Evolutionary conservation across 2,113 vertebrate species (phyloP).

Genomic region (Zapus hudsonius): DNA sequence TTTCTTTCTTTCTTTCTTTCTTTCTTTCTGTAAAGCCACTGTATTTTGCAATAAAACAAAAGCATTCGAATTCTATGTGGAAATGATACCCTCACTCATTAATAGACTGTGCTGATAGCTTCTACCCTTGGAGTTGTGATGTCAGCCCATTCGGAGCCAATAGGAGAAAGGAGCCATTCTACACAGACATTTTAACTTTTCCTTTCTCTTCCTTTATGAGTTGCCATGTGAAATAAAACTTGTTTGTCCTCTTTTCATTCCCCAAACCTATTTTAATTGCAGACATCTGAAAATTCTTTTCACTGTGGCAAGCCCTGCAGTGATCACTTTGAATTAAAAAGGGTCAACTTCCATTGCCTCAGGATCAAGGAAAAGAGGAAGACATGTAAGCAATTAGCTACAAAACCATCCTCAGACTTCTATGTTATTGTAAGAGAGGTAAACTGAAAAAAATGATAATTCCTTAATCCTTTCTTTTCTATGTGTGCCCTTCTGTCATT

Average conservation of each 20-base stretch:
- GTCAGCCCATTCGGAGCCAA: neutral
- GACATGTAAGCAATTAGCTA: neutral
- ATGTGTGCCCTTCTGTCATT: neutral
- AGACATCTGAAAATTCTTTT: neutral
- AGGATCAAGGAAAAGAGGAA: neutral
- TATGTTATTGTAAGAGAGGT: neutral
- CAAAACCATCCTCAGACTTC: neutral
- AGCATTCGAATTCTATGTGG: neutral
- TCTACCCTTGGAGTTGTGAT: too few species aligned
- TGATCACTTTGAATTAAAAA: neutral
- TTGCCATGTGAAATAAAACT: neutral
- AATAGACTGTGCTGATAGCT: neutral
- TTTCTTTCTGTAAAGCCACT: neutral
- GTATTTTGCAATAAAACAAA: neutral
- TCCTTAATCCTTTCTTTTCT: neutral
- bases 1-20: too few species aligned
- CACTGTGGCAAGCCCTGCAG: neutral
- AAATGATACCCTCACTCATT: neutral
- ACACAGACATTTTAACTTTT: neutral
- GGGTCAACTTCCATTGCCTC: neutral
- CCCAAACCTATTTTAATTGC: neutral
- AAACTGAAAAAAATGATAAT: neutral
- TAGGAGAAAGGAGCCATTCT: neutral
- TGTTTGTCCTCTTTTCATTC: neutral
- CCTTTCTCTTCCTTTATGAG: neutral